A percentile compares a stretch with the other conserved stretches of the same genome.
These are phyloP conservation scores for Egretta garzetta DNA, from an alignment of 2,113 vertebrate genomes.

Conservation along the genomic window DNA sequence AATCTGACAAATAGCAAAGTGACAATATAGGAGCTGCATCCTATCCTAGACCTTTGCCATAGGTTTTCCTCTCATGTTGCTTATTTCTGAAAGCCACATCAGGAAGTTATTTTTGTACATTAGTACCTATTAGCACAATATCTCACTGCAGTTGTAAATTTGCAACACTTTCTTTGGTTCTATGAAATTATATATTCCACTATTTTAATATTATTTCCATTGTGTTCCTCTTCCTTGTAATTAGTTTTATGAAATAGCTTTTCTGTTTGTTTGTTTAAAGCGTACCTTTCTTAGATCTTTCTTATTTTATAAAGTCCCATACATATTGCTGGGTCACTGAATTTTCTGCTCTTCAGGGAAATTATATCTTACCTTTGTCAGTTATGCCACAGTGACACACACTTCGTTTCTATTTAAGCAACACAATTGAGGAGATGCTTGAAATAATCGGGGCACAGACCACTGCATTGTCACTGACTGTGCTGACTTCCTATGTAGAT, in stretches of 20 bases:
- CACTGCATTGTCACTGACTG: not conserved
- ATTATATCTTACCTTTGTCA: not conserved
- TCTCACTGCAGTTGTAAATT: not conserved
- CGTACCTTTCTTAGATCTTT: not conserved
- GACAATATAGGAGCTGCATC: fast-evolving
- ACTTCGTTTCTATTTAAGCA: not conserved
- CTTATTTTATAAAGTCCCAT: too few relatives aligned
- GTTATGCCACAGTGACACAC: not conserved
- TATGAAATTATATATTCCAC: not conserved
- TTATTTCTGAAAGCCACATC: not conserved
- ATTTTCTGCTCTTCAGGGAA: not conserved
- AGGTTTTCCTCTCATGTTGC: not conserved
- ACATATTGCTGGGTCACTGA: not conserved
- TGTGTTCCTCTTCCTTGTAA: not conserved
- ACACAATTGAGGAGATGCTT: not conserved
- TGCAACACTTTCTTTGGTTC: not conserved
- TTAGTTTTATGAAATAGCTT: not conserved
- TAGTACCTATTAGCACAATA: not conserved
- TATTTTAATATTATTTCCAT: not conserved
- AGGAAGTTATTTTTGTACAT: not conserved
- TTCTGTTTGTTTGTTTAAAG: not conserved
- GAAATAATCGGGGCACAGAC: not conserved
- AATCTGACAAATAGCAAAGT: not conserved
- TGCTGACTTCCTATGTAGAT: not conserved
- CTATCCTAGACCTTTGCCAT: not conserved